Percentiles rank a stretch among this genome's conserved stretches.
phyloP scores from a whole-genome alignment of 2,888 invertebrate genomes.

The Parnassius mnemosyne region DNA sequence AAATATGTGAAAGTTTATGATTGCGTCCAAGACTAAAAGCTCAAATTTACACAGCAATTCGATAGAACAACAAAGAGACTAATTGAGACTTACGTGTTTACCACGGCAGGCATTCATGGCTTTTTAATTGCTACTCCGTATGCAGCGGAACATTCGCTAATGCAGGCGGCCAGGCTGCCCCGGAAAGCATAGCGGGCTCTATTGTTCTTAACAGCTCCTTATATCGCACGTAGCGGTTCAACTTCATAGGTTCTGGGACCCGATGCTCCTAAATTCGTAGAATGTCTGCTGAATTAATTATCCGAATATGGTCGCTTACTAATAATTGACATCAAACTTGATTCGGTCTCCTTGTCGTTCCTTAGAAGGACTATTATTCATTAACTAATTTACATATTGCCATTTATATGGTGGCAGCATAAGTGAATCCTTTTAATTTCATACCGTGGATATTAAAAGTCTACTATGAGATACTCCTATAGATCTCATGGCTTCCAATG shows the following conservation, averaged over 20 bases:
- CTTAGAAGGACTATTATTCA: constrained; percentile 6
- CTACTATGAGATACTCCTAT: too few species aligned
- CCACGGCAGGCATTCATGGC: constrained; percentile 53
- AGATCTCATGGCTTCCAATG: too few species aligned
- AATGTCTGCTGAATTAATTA: constrained; percentile 68
- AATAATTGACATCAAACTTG: constrained; percentile 40
- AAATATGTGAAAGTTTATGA: constrained; percentile 10
- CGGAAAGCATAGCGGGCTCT: constrained; percentile 61
- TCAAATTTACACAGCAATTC: too few species aligned
- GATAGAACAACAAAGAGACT: constrained; percentile 27
- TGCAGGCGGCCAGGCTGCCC: constrained; percentile 55
- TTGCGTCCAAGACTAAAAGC: background rate
- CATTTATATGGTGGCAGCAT: too few species aligned
- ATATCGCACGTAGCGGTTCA: constrained; percentile 69
- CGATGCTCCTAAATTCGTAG: constrained; percentile 66
- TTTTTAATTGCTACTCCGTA: constrained; percentile 71
- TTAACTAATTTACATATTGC: too few species aligned
- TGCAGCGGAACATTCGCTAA: constrained; percentile 68
- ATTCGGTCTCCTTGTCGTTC: constrained; percentile 21
- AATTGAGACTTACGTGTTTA: constrained; percentile 47
- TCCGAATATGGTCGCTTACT: constrained; percentile 55
- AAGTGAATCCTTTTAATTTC: too few species aligned
- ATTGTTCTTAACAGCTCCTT: constrained; percentile 69
- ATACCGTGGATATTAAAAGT: too few species aligned
- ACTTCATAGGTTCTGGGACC: constrained; percentile 58